Evolutionary conservation across 2,797 vertebrate genomes (phyloP).

Genomic region (Bovichtus variegatus): DNA sequence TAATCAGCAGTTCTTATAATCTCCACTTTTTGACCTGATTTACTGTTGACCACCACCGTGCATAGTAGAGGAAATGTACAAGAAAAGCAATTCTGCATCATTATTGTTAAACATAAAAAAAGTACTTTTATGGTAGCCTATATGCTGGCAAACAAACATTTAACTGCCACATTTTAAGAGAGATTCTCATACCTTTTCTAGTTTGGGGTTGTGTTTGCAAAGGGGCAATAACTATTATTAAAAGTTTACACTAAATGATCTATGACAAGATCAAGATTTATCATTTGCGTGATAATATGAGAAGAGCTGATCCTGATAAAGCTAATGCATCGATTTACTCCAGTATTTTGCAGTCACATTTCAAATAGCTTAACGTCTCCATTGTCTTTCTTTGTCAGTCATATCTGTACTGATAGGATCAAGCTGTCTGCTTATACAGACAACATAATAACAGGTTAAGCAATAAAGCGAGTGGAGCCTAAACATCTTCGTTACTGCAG

Average conservation of each 20-base stretch:
- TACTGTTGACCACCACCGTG: background rate
- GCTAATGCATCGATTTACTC: background rate
- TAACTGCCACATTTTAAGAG: background rate
- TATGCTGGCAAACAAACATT: background rate
- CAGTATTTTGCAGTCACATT: background rate
- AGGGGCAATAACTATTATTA: background rate
- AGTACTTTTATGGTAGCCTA: background rate
- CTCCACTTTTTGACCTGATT: background rate
- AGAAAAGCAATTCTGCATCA: background rate
- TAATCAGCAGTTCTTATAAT: background rate
- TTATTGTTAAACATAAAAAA: background rate
- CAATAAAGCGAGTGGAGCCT: background rate
- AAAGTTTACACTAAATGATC: background rate
- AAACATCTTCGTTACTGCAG: background rate
- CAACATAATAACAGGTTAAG: slow-evolving; percentile 4
- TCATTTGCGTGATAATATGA: background rate
- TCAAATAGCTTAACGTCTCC: background rate
- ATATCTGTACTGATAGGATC: background rate
- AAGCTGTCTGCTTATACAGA: background rate
- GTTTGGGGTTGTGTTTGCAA: slow-evolving; percentile 1
- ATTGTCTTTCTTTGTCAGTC: background rate
- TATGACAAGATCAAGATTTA: background rate
- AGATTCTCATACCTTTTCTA: background rate
- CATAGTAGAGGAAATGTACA: background rate
- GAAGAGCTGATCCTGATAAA: background rate